Evolutionary conservation across 2,797 vertebrate species (phyloP).

Genomic region (Nasua narica): DNA sequence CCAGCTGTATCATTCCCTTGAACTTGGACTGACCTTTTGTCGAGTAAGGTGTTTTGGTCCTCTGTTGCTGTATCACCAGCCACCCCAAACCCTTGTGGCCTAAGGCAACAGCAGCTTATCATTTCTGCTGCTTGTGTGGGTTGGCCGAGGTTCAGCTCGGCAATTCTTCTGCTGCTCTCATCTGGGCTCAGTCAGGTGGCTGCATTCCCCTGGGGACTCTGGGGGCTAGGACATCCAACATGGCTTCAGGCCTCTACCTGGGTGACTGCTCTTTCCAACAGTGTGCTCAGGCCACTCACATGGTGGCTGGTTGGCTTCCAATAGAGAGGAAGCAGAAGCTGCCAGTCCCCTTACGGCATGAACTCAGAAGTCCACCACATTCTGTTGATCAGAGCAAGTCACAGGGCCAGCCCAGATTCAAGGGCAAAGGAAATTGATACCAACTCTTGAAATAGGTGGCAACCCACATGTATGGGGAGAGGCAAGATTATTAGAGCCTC

Average conservation of each 20-base stretch:
- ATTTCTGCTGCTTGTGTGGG: not conserved
- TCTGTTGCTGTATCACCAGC: not conserved
- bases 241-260: not conserved
- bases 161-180: not conserved
- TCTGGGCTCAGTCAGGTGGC: not conserved
- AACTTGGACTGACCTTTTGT: conserved; percentile 25
- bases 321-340: not conserved
- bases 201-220: not conserved
- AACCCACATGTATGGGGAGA: not conserved
- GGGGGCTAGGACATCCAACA: not conserved
- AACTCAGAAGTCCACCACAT: not conserved
- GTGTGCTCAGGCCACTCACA: not conserved
- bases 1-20: not conserved
- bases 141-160: not conserved
- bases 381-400: conserved; percentile 6
- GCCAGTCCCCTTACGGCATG: not conserved
- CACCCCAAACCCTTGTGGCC: not conserved
- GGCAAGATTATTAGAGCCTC: not conserved
- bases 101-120: not conserved
- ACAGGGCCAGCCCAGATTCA: not conserved
- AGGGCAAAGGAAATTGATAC: not conserved
- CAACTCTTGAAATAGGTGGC: not conserved
- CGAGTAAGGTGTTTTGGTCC: not conserved
- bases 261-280: not conserved
- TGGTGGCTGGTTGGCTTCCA: not conserved